Evolutionary conservation across 2,113 vertebrate genomes (phyloP).

Genomic region (Mesitornis unicolor): DNA sequence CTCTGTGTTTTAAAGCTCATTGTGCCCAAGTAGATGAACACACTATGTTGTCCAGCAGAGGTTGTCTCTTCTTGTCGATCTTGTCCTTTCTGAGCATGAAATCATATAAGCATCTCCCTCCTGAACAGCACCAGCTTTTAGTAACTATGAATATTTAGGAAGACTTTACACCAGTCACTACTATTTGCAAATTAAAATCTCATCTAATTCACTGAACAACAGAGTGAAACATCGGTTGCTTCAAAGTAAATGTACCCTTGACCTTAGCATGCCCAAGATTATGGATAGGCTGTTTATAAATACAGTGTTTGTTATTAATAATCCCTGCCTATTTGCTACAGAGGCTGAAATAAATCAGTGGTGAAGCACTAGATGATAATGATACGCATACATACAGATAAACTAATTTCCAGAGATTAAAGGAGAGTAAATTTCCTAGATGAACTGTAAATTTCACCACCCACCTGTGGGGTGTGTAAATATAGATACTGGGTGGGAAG

Average conservation of each 20-base stretch:
- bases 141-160: not conserved
- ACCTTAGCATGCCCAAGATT: not conserved
- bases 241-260: not conserved
- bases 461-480: constrained; percentile 58
- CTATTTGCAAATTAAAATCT: not conserved
- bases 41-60: not conserved
- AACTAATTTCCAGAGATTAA: constrained; percentile 46
- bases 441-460: constrained; percentile 43
- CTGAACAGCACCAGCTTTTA: not conserved
- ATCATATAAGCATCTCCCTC: not conserved
- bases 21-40: not conserved
- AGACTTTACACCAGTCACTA: not conserved
- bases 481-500: constrained; percentile 42
- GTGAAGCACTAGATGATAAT: not conserved
- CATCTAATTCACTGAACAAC: not conserved
- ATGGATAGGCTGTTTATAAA: not conserved
- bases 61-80: not conserved
- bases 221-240: not conserved
- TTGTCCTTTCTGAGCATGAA: not conserved
- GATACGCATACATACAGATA: not conserved
- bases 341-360: constrained; percentile 38
- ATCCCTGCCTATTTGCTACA: constrained; percentile 36
- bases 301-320: not conserved
- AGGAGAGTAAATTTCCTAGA: constrained; percentile 41
- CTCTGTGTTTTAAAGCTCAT: not conserved